phyloP scores from a whole-genome alignment of 1,140 invertebrate genomes.

The Papilio machaon region DNA sequence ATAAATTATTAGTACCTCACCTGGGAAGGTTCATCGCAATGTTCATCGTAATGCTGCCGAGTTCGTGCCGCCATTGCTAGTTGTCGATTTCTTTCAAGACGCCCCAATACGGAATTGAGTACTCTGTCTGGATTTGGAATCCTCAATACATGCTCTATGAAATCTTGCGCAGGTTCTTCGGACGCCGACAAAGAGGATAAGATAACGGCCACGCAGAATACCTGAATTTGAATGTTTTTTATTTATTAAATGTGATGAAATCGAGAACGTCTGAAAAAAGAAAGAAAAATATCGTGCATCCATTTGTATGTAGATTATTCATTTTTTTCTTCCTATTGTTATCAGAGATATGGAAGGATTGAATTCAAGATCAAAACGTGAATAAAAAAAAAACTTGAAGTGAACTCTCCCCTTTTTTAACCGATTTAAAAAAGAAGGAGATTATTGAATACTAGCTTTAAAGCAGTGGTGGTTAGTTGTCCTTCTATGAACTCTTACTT shows the following conservation, averaged over 20 bases:
- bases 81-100: conserved; percentile 59
- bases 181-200: conserved; percentile 45
- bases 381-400: too few relatives aligned
- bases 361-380: too few relatives aligned
- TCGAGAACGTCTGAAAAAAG: not conserved
- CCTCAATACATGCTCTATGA: conserved; percentile 67
- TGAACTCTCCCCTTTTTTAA: too few relatives aligned
- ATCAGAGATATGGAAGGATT: too few relatives aligned
- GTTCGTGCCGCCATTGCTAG: conserved; percentile 45
- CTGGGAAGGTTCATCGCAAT: conserved; percentile 59
- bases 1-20: conserved; percentile 36
- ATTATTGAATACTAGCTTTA: too few relatives aligned
- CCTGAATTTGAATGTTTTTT: conserved; percentile 44
- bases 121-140: conserved; percentile 68
- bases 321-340: too few relatives aligned
- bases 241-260: not conserved
- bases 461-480: too few relatives aligned
- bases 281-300: too few relatives aligned
- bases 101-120: conserved; percentile 64
- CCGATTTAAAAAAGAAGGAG: too few relatives aligned
- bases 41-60: conserved; percentile 40
- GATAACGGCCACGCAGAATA: conserved; percentile 50
- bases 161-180: conserved; percentile 59
- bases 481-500: too few relatives aligned
- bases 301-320: too few relatives aligned